Conservation (phyloP, 2,888 invertebrate genomes). For the Drosophila heteroneura region DNA sequence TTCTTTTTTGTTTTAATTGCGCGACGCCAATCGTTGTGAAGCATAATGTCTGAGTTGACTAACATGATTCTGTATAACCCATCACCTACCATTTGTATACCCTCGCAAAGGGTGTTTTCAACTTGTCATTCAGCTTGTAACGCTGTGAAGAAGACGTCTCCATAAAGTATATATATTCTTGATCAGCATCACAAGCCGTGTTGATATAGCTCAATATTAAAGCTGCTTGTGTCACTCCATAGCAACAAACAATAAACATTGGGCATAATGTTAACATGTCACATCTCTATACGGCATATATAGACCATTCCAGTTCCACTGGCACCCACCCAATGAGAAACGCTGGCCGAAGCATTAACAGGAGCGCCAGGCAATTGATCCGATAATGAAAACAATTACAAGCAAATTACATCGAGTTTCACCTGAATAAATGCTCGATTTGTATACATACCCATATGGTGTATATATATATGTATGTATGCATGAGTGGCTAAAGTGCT, state of each 20-base stretch:
- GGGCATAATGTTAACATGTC: background rate
- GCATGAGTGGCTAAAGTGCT: no score
- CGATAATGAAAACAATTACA: background rate
- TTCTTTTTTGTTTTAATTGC: background rate
- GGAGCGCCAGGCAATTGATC: background rate
- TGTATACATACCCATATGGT: background rate
- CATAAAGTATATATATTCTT: background rate
- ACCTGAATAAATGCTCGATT: background rate
- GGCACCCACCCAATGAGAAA: no score
- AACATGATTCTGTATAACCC: background rate
- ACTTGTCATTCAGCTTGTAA: background rate
- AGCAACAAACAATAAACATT: no score
- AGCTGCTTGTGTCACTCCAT: no score
- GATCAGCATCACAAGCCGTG: background rate
- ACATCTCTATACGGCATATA: background rate
- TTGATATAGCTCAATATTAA: background rate
- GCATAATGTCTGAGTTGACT: background rate
- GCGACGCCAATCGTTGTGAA: background rate
- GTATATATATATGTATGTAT: no score
- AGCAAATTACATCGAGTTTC: background rate
- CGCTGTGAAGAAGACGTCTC: background rate
- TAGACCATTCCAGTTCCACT: background rate
- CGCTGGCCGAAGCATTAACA: background rate
- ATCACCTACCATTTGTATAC: background rate
- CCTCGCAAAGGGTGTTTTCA: background rate